Percentiles rank a stretch among this genome's conserved stretches.
These are phyloP conservation scores for Meloe dianella DNA, from an alignment of 2,888 invertebrate species.

Conservation along the genomic window DNA sequence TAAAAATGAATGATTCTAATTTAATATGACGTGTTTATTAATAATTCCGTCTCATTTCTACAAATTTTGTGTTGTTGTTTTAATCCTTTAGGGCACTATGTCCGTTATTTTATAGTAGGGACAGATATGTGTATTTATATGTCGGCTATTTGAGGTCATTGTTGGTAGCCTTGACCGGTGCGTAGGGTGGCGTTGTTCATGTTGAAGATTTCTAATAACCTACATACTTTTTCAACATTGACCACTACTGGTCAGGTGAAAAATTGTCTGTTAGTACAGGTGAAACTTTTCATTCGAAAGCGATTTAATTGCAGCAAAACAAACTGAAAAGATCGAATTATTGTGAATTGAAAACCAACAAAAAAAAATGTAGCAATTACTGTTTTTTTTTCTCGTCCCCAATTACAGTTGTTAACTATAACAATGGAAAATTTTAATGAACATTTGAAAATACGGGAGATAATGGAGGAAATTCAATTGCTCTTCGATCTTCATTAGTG, in stretches of 20 bases:
- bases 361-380: no score
- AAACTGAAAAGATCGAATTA: no score
- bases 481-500: no score
- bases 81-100: slow-evolving; percentile 32
- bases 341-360: no score
- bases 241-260: slow-evolving; percentile 18
- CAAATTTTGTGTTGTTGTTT: not conserved
- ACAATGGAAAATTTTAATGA: no score
- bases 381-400: no score
- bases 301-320: not conserved
- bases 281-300: slow-evolving; percentile 24
- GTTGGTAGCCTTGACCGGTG: slow-evolving; percentile 29
- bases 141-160: slow-evolving; percentile 32
- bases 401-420: no score
- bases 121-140: slow-evolving; percentile 14
- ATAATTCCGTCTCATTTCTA: not conserved
- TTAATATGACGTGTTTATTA: not conserved
- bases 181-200: slow-evolving; percentile 20
- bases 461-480: no score
- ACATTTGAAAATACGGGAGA: no score
- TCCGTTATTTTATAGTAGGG: slow-evolving; percentile 30
- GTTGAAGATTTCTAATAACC: slow-evolving; percentile 24
- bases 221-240: slow-evolving; percentile 16
- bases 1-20: not conserved
- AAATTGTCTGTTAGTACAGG: slow-evolving; percentile 13